Evolutionary conservation across 2,888 invertebrate genomes (phyloP).

Genomic region (Meandrusa payeni): DNA sequence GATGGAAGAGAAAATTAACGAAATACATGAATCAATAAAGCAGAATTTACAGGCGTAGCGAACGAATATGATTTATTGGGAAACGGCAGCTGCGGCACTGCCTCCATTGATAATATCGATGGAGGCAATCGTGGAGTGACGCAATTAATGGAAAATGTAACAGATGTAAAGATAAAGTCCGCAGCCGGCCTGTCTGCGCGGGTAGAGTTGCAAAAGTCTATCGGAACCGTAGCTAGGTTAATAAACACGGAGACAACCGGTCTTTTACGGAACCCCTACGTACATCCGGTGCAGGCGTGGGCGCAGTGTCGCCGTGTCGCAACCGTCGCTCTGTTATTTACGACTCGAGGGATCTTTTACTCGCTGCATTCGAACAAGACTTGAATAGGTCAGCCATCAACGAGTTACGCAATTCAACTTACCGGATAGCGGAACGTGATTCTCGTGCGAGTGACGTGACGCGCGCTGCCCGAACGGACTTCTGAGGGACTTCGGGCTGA

Average conservation of each 20-base stretch:
- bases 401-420: slow-evolving; percentile 41
- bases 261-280: slow-evolving; percentile 72
- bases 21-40: slow-evolving; percentile 11
- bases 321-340: slow-evolving; percentile 69
- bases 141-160: slow-evolving; percentile 75
- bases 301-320: slow-evolving; percentile 63
- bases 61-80: slow-evolving; percentile 54
- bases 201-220: slow-evolving; percentile 67
- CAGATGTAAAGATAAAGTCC: slow-evolving; percentile 65
- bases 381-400: slow-evolving; percentile 21
- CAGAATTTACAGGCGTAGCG: slow-evolving; percentile 47
- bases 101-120: slow-evolving; percentile 57
- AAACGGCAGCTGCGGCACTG: slow-evolving; percentile 61
- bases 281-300: slow-evolving; percentile 67
- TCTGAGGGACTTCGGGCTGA: slow-evolving; percentile 89
- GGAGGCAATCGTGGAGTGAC: slow-evolving; percentile 56
- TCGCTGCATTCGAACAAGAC: slow-evolving; percentile 42
- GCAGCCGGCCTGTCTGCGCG: slow-evolving; percentile 70
- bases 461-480: slow-evolving; percentile 86
- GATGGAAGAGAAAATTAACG: slow-evolving; percentile 8
- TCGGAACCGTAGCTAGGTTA: slow-evolving; percentile 36
- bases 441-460: slow-evolving; percentile 75
- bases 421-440: slow-evolving; percentile 87
- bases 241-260: slow-evolving; percentile 62
- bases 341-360: slow-evolving; percentile 48